These are phyloP conservation scores for Ips nitidus DNA, from an alignment of 1,140 invertebrate genomes.

Conservation along the genomic window DNA sequence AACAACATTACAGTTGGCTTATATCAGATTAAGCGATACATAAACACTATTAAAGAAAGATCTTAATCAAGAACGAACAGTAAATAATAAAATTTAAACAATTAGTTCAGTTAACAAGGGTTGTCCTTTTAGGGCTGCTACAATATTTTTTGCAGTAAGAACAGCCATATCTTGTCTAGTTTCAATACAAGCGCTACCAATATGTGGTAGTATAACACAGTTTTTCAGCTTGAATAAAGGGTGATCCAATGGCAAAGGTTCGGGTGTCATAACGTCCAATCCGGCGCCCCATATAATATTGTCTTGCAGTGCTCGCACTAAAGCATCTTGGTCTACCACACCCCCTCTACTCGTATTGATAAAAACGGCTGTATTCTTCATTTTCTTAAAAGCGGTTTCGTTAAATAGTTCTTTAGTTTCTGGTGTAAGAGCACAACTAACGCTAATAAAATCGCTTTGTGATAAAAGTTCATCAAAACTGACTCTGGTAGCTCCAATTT, in stretches of 20 bases:
- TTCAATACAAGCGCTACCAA: conserved; percentile 86
- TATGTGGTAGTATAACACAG: conserved; percentile 86
- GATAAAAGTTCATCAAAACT: conserved; percentile 69
- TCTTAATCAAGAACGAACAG: background rate
- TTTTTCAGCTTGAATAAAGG: conserved; percentile 67
- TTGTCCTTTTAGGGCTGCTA: conserved; percentile 70
- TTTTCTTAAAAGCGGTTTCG: conserved; percentile 67
- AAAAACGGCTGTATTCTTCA: conserved; percentile 78
- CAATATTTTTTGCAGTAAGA: conserved; percentile 82
- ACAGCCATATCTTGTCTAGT: conserved; percentile 82
- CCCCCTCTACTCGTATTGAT: conserved; percentile 80
- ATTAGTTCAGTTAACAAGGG: conserved; percentile 65
- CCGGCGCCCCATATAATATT: conserved; percentile 80
- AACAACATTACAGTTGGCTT: too few species aligned
- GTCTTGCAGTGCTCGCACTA: conserved; percentile 71
- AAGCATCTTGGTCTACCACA: conserved; percentile 73
- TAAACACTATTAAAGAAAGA: too few species aligned
- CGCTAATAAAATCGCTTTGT: conserved; percentile 76
- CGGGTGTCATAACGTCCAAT: conserved; percentile 86
- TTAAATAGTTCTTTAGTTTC: conserved; percentile 76
- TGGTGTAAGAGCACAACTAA: conserved; percentile 66
- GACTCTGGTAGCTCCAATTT: conserved; percentile 68
- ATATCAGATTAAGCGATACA: too few species aligned
- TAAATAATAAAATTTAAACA: conserved; percentile 33
- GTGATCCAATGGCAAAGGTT: conserved; percentile 79